These are phyloP conservation scores for Tolmerus cingulatus DNA, from an alignment of 2,888 invertebrate genomes.

Conservation along the genomic window DNA sequence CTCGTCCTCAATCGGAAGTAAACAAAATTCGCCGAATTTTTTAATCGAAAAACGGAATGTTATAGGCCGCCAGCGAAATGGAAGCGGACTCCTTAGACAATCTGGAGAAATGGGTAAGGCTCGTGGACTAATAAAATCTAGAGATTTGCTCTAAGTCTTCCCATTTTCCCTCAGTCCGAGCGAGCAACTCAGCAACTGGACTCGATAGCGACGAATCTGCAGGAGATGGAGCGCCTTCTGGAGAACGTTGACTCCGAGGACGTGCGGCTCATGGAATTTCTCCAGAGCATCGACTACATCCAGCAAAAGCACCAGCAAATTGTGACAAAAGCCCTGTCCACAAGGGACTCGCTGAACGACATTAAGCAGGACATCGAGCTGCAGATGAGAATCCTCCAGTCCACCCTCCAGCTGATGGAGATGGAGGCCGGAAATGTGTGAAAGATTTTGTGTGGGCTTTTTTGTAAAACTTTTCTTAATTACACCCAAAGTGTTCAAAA, in stretches of 20 bases:
- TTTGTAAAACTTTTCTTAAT: not conserved
- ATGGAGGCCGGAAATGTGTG: not conserved
- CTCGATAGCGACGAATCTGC: not conserved
- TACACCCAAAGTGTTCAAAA: not conserved
- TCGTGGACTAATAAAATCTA: not conserved
- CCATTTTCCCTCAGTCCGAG: not conserved
- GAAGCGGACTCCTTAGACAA: not conserved
- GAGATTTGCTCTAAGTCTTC: not conserved
- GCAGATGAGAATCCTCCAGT: not conserved
- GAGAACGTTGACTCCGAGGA: slow-evolving; percentile 4
- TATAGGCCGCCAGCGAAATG: not conserved
- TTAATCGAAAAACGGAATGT: not conserved
- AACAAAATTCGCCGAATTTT: not conserved
- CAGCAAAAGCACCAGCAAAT: slow-evolving; percentile 2
- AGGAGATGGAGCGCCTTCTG: not conserved
- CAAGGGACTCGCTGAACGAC: not conserved
- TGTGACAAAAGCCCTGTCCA: not conserved
- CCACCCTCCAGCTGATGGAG: not conserved
- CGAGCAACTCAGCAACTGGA: not conserved
- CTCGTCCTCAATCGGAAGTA: not conserved
- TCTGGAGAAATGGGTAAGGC: not conserved
- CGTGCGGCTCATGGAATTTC: not conserved
- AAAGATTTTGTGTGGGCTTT: not conserved
- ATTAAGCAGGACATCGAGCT: not conserved
- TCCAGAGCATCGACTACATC: not conserved